Conservation (phyloP, 2,113 vertebrate species). For the Steatornis caripensis region DNA sequence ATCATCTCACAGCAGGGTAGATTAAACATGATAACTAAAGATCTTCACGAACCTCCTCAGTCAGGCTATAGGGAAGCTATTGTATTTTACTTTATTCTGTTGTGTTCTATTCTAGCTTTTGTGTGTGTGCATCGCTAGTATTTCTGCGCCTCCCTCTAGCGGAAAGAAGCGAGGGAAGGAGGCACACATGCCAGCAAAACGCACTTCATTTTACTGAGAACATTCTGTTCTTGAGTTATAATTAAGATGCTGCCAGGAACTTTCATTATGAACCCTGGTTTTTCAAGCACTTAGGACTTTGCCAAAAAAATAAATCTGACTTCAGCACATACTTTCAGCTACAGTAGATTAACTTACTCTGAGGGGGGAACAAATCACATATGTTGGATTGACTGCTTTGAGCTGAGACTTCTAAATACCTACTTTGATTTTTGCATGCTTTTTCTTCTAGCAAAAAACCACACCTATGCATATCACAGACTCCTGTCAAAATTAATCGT, state of each 20-base stretch:
- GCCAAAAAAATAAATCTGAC: conserved; percentile 33
- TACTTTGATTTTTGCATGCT: background rate
- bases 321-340: background rate
- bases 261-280: conserved; percentile 33
- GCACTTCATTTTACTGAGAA: conserved; percentile 22
- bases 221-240: conserved; percentile 30
- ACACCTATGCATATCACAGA: background rate
- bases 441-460: background rate
- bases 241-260: conserved; percentile 41
- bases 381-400: background rate
- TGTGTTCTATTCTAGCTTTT: conserved; percentile 20
- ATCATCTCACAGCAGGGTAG: conserved; percentile 19
- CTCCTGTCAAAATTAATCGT: background rate
- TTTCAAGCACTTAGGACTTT: conserved; percentile 17
- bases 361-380: background rate
- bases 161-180: conserved; percentile 26
- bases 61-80: conserved; percentile 13
- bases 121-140: background rate
- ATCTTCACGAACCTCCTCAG: background rate
- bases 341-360: background rate
- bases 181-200: conserved; percentile 1
- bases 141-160: conserved; percentile 55
- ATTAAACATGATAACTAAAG: conserved; percentile 23
- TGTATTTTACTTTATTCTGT: conserved; percentile 11
- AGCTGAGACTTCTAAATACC: background rate